Conservation (phyloP, 2,113 vertebrate genomes). For the Mionectes macconnelli region DNA sequence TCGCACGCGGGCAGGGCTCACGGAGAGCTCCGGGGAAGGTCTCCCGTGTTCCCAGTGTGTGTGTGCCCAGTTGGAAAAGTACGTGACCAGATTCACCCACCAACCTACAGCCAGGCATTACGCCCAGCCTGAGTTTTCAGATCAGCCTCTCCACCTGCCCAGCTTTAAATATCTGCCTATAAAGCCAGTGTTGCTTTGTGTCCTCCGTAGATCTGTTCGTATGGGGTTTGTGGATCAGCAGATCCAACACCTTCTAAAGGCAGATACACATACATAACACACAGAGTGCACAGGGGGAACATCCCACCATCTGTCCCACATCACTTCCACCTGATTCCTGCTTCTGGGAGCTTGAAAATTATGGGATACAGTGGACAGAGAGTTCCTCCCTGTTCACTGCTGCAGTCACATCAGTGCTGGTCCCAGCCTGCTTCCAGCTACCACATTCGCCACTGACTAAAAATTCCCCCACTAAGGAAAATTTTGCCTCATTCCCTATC, state of each 20-base stretch:
- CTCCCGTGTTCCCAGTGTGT: rapidly evolving
- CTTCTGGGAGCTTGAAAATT: not conserved
- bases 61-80: not conserved
- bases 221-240: rapidly evolving
- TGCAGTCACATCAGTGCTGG: rapidly evolving
- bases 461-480: not conserved
- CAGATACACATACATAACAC: rapidly evolving
- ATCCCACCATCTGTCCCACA: not conserved
- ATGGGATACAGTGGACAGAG: rapidly evolving
- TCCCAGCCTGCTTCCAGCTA: not conserved
- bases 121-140: not conserved
- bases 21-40: not conserved
- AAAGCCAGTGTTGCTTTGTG: rapidly evolving
- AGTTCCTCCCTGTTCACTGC: not conserved
- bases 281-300: not conserved
- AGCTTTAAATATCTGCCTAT: not conserved
- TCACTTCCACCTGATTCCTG: not conserved
- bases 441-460: rapidly evolving
- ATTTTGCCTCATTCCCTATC: not conserved
- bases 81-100: not conserved
- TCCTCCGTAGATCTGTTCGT: not conserved
- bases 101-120: rapidly evolving
- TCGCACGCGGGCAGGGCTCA: not conserved
- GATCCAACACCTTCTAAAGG: not conserved
- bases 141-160: not conserved